Base-by-base conservation (phyloP, 2,113 vertebrate species). In the Ancistrus triradiatus region DNA sequence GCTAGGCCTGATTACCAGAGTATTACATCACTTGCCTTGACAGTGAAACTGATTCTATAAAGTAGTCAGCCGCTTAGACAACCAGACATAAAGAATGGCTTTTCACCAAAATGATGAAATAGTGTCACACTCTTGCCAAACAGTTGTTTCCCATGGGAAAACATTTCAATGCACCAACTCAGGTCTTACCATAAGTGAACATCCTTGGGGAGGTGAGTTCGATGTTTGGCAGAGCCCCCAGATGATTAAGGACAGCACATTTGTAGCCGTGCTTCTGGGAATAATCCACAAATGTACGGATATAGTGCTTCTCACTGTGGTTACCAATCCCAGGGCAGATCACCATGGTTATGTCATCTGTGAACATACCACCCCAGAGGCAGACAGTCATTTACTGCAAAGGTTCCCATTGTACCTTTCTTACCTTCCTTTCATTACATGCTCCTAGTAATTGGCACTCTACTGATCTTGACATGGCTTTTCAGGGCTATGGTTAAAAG, bases 241-340 rank as follows among this genome's bases (percentile, higher is more conserved):
- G 75, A 70, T 97, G 95, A 75, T 98, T 98, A 18, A 98, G 88
- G 19, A 97, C 95, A 0, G 94, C 92, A 37, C 95, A 98, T 42
- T 94, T 91, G 81, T 97, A 97, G 28, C 95, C 95, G 15, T 89
- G 93, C 71, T 88, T 91, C 81, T 97, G 95, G 24, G 93, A 91
- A 2, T 94, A 88, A 86, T 96, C 93, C 33, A 98, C 95, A 38
- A 98, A 98, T 68, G 95, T 98, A 61, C 95, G 92, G 71, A 98
- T 94, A 72, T 98, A 98, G 72, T 94, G 93, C 81, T 97, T 94
- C 80, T 95, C 94, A 7, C 95, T 98, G 84, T 98, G 95, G 84
- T 98, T 98, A 66, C 93, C 94, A 37, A 98, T 97, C 68, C 95
- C 95, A 1, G 95, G 95, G 73, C 95, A 98, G 82, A 98, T 97